Percentiles rank a stretch among this genome's conserved stretches.
Evolutionary conservation across 2,888 invertebrate genomes (phyloP).

Genomic region (Andrena praecox): DNA sequence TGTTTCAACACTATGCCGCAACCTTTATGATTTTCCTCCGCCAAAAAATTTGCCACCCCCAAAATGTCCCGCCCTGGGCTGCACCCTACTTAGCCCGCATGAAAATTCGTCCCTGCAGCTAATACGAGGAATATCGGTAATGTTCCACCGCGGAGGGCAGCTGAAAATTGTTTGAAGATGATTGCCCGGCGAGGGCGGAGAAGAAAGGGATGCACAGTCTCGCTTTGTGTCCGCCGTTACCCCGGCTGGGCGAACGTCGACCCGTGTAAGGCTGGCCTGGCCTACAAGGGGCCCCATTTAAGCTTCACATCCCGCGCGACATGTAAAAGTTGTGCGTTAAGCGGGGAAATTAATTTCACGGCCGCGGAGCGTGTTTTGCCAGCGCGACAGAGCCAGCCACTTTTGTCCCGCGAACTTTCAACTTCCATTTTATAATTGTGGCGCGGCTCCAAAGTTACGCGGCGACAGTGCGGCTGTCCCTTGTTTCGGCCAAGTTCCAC

Average conservation of each 20-base stretch:
- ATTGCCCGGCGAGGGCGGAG: conserved; percentile 5
- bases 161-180: neutral
- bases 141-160: neutral
- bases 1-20: too few relatives aligned
- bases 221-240: conserved; percentile 28
- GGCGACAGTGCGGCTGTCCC: conserved; percentile 31
- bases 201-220: conserved; percentile 34
- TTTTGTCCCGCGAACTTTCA: conserved; percentile 64
- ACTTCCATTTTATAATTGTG: conserved; percentile 70
- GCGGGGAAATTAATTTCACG: conserved; percentile 68
- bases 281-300: conserved; percentile 52
- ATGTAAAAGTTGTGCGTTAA: conserved; percentile 60
- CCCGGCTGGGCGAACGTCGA: conserved; percentile 9
- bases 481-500: conserved; percentile 19
- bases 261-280: conserved; percentile 9
- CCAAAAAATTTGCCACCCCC: too few relatives aligned
- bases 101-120: too few relatives aligned
- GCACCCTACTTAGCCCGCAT: too few relatives aligned
- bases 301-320: conserved; percentile 44
- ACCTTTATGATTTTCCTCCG: too few relatives aligned
- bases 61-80: too few relatives aligned
- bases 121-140: neutral
- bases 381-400: conserved; percentile 9
- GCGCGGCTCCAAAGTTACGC: conserved; percentile 60
- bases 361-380: conserved; percentile 55